Evolutionary conservation across 1,140 invertebrate species (phyloP).

Genomic region (Mya arenaria): DNA sequence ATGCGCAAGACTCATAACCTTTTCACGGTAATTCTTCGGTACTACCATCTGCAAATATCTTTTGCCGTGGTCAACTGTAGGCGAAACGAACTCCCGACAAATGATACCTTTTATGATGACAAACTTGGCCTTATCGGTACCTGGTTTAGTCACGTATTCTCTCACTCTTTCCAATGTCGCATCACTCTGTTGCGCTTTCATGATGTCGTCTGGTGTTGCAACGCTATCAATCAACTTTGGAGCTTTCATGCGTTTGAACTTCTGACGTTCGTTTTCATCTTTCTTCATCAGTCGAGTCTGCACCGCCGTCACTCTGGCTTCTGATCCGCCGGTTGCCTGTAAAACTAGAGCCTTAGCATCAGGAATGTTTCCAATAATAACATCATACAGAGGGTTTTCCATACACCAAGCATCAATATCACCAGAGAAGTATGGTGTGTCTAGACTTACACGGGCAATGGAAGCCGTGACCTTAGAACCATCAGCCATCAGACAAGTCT

Average conservation of each 20-base stretch:
- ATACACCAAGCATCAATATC: neutral
- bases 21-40: neutral
- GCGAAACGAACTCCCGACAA: neutral
- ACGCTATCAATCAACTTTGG: neutral
- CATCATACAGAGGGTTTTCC: neutral
- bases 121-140: neutral
- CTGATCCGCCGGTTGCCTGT: neutral
- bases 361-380: neutral
- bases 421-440: neutral
- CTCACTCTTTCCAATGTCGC: neutral
- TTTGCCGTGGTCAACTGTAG: neutral
- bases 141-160: too few relatives aligned
- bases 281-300: neutral
- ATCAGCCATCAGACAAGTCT: neutral
- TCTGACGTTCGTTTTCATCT: neutral
- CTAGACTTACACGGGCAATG: neutral
- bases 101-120: neutral
- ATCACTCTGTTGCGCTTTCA: neutral
- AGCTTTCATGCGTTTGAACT: neutral
- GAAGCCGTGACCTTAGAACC: neutral
- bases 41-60: conserved; percentile 3
- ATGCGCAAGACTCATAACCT: conserved; percentile 34
- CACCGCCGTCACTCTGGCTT: neutral
- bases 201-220: neutral
- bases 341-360: neutral